A percentile compares a stretch with the other conserved stretches of the same genome.
These are phyloP conservation scores for Salvator merianae DNA, from an alignment of 2,113 vertebrate species.

Conservation along the genomic window DNA sequence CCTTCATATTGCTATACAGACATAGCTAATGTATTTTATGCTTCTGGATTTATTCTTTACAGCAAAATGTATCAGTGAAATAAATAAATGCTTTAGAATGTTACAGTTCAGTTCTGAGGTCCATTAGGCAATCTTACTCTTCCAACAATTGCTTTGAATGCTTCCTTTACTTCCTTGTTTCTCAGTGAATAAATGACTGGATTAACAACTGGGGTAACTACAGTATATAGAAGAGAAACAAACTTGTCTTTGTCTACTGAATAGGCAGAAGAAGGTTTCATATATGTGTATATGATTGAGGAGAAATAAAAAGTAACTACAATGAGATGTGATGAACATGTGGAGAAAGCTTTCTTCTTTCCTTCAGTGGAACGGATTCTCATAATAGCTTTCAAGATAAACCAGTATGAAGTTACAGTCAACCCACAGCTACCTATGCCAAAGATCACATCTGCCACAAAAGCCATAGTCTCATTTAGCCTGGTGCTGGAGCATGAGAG, in stretches of 20 bases:
- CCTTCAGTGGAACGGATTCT: background rate
- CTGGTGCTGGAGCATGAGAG: slow-evolving; percentile 44
- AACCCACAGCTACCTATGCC: background rate
- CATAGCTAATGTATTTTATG: too few species aligned
- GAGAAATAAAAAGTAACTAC: background rate
- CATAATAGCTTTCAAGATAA: background rate
- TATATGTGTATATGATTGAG: background rate
- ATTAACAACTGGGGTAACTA: background rate
- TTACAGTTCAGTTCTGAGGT: too few species aligned
- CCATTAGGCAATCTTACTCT: too few species aligned
- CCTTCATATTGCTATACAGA: too few species aligned
- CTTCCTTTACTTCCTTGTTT: background rate
- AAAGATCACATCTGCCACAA: background rate
- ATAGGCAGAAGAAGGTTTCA: background rate
- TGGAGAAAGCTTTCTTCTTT: background rate
- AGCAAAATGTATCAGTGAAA: too few species aligned
- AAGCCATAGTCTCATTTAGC: background rate
- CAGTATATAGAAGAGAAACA: background rate
- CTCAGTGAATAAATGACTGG: background rate
- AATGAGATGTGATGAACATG: background rate
- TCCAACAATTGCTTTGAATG: background rate
- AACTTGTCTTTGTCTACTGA: background rate
- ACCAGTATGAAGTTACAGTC: slow-evolving; percentile 1
- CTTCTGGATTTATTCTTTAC: too few species aligned
- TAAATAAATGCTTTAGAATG: too few species aligned